These are phyloP conservation scores for Diachrysia chrysitis DNA, from an alignment of 2,888 invertebrate genomes.

Conservation along the genomic window DNA sequence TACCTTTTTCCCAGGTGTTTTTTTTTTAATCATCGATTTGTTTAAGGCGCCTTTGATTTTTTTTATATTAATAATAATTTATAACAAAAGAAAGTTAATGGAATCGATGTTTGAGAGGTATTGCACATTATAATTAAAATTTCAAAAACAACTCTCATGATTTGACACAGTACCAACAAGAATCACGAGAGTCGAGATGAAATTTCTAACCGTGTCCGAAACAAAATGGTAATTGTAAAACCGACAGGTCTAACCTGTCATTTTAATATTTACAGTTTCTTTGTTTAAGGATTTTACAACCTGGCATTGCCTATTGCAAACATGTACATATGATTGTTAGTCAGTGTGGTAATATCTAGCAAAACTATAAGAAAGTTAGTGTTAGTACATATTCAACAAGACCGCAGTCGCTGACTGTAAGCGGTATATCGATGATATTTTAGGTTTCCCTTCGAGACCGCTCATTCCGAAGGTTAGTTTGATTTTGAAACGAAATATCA, in stretches of 20 bases:
- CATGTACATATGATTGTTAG: neutral
- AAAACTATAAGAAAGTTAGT: slow-evolving; percentile 21
- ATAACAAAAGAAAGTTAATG: neutral
- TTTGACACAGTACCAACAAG: slow-evolving; percentile 6
- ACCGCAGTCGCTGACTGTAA: slow-evolving; percentile 46
- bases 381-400: slow-evolving; percentile 22
- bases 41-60: neutral
- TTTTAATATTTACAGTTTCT: neutral
- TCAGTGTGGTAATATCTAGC: neutral
- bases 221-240: slow-evolving; percentile 17
- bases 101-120: neutral
- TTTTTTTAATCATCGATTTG: neutral
- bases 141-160: neutral
- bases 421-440: slow-evolving; percentile 54
- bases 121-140: slow-evolving; percentile 1
- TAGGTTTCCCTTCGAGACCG: slow-evolving; percentile 62
- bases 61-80: neutral
- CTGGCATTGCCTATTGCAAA: neutral
- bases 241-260: neutral
- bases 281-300: neutral
- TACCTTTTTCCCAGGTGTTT: neutral
- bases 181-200: neutral
- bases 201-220: neutral
- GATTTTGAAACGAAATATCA: slow-evolving; percentile 67
- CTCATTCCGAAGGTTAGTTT: slow-evolving; percentile 60